Base-by-base conservation (phyloP, 2,797 vertebrate genomes). In the Sebastolobus alascanus region DNA sequence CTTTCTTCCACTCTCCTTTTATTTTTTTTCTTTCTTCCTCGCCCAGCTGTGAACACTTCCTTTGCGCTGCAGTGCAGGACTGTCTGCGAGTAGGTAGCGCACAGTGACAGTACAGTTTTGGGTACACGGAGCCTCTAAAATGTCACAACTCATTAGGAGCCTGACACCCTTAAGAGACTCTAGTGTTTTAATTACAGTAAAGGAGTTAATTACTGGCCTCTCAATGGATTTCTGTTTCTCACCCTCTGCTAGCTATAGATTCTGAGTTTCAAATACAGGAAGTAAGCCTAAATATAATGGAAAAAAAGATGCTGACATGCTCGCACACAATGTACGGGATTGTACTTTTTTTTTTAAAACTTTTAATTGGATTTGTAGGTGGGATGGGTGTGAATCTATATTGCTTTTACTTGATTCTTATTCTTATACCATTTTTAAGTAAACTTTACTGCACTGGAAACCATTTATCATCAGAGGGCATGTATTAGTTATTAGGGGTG, bases 151-250 rank as follows among this genome's bases (percentile, higher is more conserved):
- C 96, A 95, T 99, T 97, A 97, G 93, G 91, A 94, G 88, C 67
- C 89, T 46, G 91, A 90, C 93, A 95, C 93, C 92, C 90, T 95
- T 92, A 75, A 75, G 94, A 96, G 87, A 95, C 94, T 91, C 88
- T 59, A 87, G 91, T 94, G 93, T 96, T 96, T 97, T 98, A 97
- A 98, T 99, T 97, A 97, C 96, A 96, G 93, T 87, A 90, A 84
- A 92, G 92, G 95, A 97, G 96, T 98, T 97, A 98, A 97, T 97
- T 96, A 94, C 84, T 85, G 84, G 70, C 84, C 77, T 61, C 92
- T 93, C 92, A 50, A 35, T 84, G 88, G 92, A 92, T 77, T 91
- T 87, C 80, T 73, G 73, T 58, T 85, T 79, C 84, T 81, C 83
- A 74, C 75, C 80, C 74, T 82, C 79, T 9, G 77, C 79, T 65